Conservation (phyloP, 2,113 vertebrate species). For the Todiramphus chloris region DNA sequence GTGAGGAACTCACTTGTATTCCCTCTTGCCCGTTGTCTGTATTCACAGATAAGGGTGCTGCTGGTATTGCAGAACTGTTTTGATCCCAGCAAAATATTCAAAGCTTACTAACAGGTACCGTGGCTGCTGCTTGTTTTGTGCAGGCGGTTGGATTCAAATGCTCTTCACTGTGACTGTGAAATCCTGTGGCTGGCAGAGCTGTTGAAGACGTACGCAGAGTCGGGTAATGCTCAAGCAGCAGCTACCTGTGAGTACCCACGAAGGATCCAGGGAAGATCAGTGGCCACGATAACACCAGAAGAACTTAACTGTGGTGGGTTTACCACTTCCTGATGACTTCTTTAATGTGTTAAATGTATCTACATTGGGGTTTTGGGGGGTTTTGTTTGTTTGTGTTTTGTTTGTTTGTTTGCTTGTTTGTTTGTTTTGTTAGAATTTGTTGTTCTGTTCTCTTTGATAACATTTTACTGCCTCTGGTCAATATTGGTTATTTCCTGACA, state of each 20-base stretch:
- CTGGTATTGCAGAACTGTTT: background rate
- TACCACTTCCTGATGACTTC: background rate
- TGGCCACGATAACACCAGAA: conserved; percentile 91
- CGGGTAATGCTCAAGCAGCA: conserved; percentile 92
- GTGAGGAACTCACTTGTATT: background rate
- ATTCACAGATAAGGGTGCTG: background rate
- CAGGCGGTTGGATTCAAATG: conserved; percentile 94
- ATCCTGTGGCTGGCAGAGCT: conserved; percentile 95
- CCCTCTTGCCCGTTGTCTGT: background rate
- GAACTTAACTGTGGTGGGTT: conserved; percentile 94
- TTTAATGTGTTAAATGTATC: background rate
- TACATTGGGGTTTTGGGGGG: background rate
- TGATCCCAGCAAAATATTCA: background rate
- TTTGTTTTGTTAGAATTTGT: background rate
- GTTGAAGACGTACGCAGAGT: conserved; percentile 89
- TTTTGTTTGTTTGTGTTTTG: background rate
- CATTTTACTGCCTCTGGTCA: background rate
- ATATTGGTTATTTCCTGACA: background rate
- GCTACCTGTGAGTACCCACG: conserved; percentile 93
- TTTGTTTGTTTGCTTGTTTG: background rate
- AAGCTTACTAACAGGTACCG: background rate
- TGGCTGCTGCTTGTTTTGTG: background rate
- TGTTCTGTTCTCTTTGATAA: background rate
- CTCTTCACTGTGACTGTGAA: conserved; percentile 94
- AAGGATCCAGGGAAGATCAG: conserved; percentile 91